phyloP scores from a whole-genome alignment of 1,140 invertebrate genomes.

The Rhyacophila brunnea region DNA sequence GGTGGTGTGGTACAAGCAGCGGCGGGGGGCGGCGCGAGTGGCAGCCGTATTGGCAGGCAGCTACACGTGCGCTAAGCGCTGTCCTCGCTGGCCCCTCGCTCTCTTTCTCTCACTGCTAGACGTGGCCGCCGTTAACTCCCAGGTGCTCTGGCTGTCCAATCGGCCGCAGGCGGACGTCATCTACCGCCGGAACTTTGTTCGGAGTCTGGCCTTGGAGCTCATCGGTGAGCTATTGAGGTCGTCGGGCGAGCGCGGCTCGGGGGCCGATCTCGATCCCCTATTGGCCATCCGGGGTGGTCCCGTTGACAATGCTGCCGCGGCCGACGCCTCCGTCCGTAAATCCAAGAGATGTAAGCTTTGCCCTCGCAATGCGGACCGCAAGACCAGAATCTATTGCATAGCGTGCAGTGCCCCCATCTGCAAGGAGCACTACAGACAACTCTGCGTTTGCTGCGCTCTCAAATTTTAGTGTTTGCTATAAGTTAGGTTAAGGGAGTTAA shows the following conservation, averaged over 20 bases:
- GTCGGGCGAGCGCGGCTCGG: conserved; percentile 4
- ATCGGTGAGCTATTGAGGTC: conserved; percentile 38
- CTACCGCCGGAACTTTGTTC: conserved; percentile 46
- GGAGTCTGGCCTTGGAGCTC: conserved; percentile 44
- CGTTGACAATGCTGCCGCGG: conserved; percentile 23
- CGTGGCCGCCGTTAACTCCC: conserved; percentile 53
- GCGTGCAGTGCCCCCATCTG: conserved; percentile 45
- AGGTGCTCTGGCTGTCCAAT: conserved; percentile 47
- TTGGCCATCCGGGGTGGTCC: conserved; percentile 30
- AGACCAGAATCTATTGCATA: conserved; percentile 43
- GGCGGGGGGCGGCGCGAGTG: conserved; percentile 15
- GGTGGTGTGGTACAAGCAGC: conserved; percentile 30
- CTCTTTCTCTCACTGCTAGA: conserved; percentile 54
- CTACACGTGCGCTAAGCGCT: conserved; percentile 50
- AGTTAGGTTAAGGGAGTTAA: too few relatives aligned
- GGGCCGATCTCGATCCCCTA: conserved; percentile 23
- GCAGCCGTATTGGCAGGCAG: conserved; percentile 11
- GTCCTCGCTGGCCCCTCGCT: conserved; percentile 53
- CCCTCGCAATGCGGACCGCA: conserved; percentile 40
- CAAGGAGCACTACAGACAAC: conserved; percentile 43
- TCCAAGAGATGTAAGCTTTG: conserved; percentile 42
- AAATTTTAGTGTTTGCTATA: conserved; percentile 20
- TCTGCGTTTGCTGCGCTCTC: conserved; percentile 31
- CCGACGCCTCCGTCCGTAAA: conserved; percentile 18
- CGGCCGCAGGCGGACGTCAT: conserved; percentile 37